These are phyloP conservation scores for Pseudochirops cupreus DNA, from an alignment of 2,797 vertebrate species.

Conservation along the genomic window DNA sequence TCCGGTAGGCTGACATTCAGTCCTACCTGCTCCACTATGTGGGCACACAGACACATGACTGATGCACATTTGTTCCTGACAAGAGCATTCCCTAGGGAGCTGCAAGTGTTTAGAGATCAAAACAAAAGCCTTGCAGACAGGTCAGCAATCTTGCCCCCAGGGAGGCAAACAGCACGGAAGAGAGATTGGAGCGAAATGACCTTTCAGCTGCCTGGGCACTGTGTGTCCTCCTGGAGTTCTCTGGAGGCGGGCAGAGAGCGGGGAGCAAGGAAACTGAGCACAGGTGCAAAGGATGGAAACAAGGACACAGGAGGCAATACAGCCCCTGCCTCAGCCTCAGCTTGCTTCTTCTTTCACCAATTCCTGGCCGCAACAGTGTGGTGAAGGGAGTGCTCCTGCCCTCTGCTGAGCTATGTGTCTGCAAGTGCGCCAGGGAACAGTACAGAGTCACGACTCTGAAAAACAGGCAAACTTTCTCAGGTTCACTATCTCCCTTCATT, in stretches of 20 bases:
- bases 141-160: not conserved
- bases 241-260: not conserved
- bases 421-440: not conserved
- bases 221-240: not conserved
- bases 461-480: not conserved
- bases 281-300: not conserved
- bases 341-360: not conserved
- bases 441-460: not conserved
- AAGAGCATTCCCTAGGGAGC: constrained; percentile 34
- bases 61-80: constrained; percentile 40
- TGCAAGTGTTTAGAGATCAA: constrained; percentile 45
- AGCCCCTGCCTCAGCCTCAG: not conserved
- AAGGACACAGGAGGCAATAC: not conserved
- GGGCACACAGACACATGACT: constrained; percentile 31
- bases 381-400: not conserved
- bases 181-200: constrained; percentile 46
- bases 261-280: not conserved
- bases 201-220: constrained; percentile 44
- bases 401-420: not conserved
- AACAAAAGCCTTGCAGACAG: constrained; percentile 17
- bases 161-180: not conserved
- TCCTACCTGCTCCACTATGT: constrained; percentile 23
- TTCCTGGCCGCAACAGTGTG: not conserved
- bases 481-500: not conserved
- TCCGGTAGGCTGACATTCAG: constrained; percentile 12